Percentiles rank a stretch among this genome's conserved stretches.
Conservation (phyloP, 2,797 vertebrate species). For the Benthosema pterotum region DNA sequence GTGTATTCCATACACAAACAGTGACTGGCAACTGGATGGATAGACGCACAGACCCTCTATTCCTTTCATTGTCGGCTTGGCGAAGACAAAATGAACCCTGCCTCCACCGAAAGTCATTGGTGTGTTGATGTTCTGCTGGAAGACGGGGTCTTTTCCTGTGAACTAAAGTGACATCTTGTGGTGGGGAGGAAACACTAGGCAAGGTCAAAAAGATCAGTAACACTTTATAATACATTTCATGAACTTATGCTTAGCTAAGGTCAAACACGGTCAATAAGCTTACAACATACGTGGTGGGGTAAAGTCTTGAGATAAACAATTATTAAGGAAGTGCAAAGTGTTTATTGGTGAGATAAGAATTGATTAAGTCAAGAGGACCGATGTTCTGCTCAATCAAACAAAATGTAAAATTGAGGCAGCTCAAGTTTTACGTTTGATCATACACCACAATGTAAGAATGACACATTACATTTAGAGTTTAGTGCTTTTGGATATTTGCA, state of each 20-base stretch:
- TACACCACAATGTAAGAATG: not conserved
- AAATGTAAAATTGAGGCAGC: not conserved
- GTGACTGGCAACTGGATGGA: too few species aligned
- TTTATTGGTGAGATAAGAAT: too few species aligned
- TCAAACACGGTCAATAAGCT: conserved; percentile 29
- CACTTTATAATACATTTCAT: too few species aligned
- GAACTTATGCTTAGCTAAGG: too few species aligned
- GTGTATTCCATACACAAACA: too few species aligned
- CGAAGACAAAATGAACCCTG: not conserved
- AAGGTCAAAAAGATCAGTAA: conserved; percentile 64
- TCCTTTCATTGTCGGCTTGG: too few species aligned
- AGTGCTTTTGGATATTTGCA: not conserved
- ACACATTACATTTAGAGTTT: not conserved
- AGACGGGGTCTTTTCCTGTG: conserved; percentile 37
- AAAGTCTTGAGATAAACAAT: conserved; percentile 2
- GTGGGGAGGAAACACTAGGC: conserved; percentile 44
- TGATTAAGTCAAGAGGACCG: too few species aligned
- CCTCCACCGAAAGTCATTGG: not conserved
- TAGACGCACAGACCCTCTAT: too few species aligned
- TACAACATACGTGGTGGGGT: conserved; percentile 9
- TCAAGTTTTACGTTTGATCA: too few species aligned
- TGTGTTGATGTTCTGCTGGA: conserved; percentile 1
- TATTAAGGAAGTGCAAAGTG: not conserved
- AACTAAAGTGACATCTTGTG: conserved; percentile 72
- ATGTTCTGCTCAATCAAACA: too few species aligned